These are phyloP conservation scores for Trimorus sp. DNA, from an alignment of 2,888 invertebrate genomes.

Conservation along the genomic window DNA sequence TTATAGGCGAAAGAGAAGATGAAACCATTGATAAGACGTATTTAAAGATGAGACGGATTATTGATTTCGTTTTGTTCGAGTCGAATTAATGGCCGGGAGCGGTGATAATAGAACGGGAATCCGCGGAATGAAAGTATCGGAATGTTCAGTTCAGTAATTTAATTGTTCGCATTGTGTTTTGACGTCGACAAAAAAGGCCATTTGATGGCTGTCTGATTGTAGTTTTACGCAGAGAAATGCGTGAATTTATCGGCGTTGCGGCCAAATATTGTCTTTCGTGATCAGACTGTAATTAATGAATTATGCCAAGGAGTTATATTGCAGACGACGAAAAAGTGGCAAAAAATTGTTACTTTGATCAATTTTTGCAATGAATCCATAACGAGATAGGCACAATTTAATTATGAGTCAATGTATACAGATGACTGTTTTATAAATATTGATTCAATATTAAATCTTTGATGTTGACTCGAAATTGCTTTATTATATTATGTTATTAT, in stretches of 20 bases:
- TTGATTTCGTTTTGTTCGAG: constrained; percentile 46
- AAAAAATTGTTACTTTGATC: too few species aligned
- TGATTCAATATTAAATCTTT: too few species aligned
- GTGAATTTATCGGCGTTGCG: neutral
- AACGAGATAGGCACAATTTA: too few species aligned
- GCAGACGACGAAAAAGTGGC: too few species aligned
- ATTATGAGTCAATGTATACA: too few species aligned
- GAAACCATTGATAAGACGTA: constrained; percentile 47
- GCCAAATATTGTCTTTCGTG: too few species aligned
- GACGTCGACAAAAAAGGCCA: constrained; percentile 4
- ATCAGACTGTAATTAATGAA: too few species aligned
- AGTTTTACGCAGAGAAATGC: neutral
- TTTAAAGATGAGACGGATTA: constrained; percentile 47
- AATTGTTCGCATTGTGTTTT: constrained; percentile 22
- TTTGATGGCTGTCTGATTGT: constrained; percentile 1
- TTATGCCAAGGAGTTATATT: too few species aligned
- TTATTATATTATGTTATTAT: too few species aligned
- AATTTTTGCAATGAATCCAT: too few species aligned
- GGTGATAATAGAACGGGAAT: constrained; percentile 26
- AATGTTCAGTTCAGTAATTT: constrained; percentile 17
- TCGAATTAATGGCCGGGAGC: constrained; percentile 34
- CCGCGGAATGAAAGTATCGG: constrained; percentile 26
- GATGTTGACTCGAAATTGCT: too few species aligned
- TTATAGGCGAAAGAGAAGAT: constrained; percentile 38
- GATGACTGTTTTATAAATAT: too few species aligned